A percentile compares a stretch with the other conserved stretches of the same genome.
Evolutionary conservation across 2,113 vertebrate species (phyloP).

Genomic region (Ahaetulla prasina): DNA sequence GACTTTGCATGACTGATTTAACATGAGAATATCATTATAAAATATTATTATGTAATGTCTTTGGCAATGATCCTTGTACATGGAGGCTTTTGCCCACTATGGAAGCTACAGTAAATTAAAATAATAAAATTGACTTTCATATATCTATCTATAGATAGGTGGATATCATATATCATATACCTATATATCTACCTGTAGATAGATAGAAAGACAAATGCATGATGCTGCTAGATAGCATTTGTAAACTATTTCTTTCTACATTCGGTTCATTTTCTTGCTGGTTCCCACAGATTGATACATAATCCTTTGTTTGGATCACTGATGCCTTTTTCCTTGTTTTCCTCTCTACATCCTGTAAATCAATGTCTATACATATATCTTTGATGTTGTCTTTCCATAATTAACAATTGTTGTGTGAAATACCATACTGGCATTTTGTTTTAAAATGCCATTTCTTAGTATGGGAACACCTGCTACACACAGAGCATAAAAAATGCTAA

Average conservation of each 20-base stretch:
- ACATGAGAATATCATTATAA: constrained; percentile 91
- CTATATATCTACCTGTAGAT: constrained; percentile 69
- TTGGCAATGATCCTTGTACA: constrained; percentile 89
- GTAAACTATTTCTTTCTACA: constrained; percentile 70
- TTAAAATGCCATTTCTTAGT: constrained; percentile 73
- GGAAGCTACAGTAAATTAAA: constrained; percentile 75
- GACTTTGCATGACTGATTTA: constrained; percentile 65
- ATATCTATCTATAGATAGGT: constrained; percentile 69
- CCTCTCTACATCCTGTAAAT: constrained; percentile 65
- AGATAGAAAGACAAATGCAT: constrained; percentile 70
- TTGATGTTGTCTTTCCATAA: constrained; percentile 77
- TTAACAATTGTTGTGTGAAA: constrained; percentile 74
- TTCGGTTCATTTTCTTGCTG: constrained; percentile 69
- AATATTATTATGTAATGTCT: constrained; percentile 86
- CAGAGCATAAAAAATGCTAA: constrained; percentile 52
- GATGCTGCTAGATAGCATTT: constrained; percentile 75
- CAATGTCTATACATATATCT: constrained; percentile 72
- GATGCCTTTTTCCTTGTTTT: constrained; percentile 58
- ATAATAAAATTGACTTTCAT: constrained; percentile 85
- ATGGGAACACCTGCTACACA: constrained; percentile 75
- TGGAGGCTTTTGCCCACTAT: constrained; percentile 81
- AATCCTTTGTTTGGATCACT: constrained; percentile 66
- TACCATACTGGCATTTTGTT: constrained; percentile 79
- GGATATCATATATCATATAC: neutral
- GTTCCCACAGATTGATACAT: constrained; percentile 67